A percentile compares a stretch with the other conserved stretches of the same genome.
Evolutionary conservation across 2,888 invertebrate species (phyloP).

Genomic region (Drosophila mayaguana): DNA sequence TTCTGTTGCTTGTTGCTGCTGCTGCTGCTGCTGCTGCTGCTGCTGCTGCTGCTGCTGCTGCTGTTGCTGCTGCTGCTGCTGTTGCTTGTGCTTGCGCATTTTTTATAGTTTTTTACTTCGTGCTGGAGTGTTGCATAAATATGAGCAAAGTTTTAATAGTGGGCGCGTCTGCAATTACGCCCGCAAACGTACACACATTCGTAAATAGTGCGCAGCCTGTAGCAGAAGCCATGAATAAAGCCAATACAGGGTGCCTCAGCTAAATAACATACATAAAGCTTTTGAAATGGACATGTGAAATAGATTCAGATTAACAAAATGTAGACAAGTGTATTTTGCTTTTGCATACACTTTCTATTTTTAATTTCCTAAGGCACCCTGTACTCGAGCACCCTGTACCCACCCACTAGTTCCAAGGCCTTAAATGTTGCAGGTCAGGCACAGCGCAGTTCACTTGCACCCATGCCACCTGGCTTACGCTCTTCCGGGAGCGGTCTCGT

Average conservation of each 20-base stretch:
- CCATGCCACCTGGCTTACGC: constrained; percentile 32
- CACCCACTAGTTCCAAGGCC: constrained; percentile 38
- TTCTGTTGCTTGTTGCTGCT: constrained; percentile 24
- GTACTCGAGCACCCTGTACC: constrained; percentile 32
- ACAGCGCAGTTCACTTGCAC: constrained; percentile 16
- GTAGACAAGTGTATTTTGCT: background rate
- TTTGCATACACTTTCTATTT: background rate
- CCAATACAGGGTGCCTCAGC: constrained; percentile 33
- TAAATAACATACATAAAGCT: background rate
- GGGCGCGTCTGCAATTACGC: constrained; percentile 65
- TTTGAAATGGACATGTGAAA: background rate
- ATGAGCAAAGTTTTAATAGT: constrained; percentile 59
- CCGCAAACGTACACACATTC: constrained; percentile 36
- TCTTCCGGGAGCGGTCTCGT: constrained; percentile 41
- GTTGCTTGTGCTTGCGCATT: constrained; percentile 58
- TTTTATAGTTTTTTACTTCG: constrained; percentile 58
- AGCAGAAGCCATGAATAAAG: constrained; percentile 32
- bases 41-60: constrained; percentile 7
- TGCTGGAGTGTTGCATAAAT: constrained; percentile 70
- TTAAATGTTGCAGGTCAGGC: constrained; percentile 28
- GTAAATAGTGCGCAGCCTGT: constrained; percentile 30
- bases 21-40: constrained; percentile 25
- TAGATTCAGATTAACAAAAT: background rate
- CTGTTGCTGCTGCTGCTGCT: constrained; percentile 22
- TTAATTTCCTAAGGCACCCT: too few relatives aligned